Evolutionary conservation across 2,888 invertebrate species (phyloP).

Genomic region (Bombyx huttoni): DNA sequence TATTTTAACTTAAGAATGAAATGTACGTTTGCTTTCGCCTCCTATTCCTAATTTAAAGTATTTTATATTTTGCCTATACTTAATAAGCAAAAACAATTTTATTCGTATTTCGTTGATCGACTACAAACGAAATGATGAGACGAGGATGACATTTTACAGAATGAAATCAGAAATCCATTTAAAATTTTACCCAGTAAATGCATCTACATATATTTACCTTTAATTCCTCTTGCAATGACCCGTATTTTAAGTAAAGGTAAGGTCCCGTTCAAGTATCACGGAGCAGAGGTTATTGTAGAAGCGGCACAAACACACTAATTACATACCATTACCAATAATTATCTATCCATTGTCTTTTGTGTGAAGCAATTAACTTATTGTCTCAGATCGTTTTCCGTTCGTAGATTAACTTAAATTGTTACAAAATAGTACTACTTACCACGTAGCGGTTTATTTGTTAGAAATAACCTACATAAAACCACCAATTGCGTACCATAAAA

Average conservation of each 20-base stretch:
- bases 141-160: too few relatives aligned
- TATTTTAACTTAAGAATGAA: background rate
- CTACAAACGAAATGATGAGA: too few relatives aligned
- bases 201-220: background rate
- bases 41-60: too few relatives aligned
- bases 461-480: too few relatives aligned
- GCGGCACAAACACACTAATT: background rate
- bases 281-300: background rate
- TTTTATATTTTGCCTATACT: too few relatives aligned
- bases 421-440: too few relatives aligned
- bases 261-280: background rate
- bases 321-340: background rate
- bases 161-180: background rate
- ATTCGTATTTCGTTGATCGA: too few relatives aligned
- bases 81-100: too few relatives aligned
- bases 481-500: too few relatives aligned
- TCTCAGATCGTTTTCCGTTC: background rate
- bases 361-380: conserved; percentile 1
- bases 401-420: background rate
- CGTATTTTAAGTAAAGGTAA: background rate
- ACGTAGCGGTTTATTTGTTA: too few relatives aligned
- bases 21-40: too few relatives aligned
- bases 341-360: conserved; percentile 1
- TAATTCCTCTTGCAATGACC: background rate
- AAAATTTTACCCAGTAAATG: background rate